A percentile compares a stretch with the other conserved stretches of the same genome.
Evolutionary conservation across 2,113 vertebrate species (phyloP).

Genomic region (Pterocles orientalis): DNA sequence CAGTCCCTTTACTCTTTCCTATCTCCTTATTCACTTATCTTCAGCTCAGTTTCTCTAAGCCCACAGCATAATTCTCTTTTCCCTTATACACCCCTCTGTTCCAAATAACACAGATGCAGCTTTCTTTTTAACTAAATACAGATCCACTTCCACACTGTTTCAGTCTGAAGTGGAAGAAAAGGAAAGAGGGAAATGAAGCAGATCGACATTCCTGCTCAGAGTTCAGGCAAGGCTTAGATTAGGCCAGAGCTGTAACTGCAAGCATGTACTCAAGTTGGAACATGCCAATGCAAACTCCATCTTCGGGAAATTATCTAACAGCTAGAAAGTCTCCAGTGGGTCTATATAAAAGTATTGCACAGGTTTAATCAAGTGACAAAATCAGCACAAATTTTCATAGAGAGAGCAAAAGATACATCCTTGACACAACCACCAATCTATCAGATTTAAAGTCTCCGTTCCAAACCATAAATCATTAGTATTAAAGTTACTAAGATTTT

Average conservation of each 20-base stretch:
- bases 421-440: background rate
- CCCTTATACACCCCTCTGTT: background rate
- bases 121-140: background rate
- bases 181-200: background rate
- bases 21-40: background rate
- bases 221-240: background rate
- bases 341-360: background rate
- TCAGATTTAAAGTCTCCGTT: background rate
- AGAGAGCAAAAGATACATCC: background rate
- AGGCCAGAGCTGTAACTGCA: background rate
- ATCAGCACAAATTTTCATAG: background rate
- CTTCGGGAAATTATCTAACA: background rate
- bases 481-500: background rate
- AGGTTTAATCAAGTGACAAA: background rate
- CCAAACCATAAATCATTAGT: background rate
- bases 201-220: background rate
- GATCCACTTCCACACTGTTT: background rate
- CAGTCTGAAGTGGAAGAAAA: background rate
- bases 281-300: background rate
- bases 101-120: background rate
- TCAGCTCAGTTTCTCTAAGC: background rate
- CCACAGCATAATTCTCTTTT: background rate
- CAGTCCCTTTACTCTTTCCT: background rate
- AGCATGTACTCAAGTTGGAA: background rate
- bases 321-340: background rate